A percentile compares a stretch with the other conserved stretches of the same genome.
Conservation (phyloP, 2,888 invertebrate species). For the Pegoplata infirma region DNA sequence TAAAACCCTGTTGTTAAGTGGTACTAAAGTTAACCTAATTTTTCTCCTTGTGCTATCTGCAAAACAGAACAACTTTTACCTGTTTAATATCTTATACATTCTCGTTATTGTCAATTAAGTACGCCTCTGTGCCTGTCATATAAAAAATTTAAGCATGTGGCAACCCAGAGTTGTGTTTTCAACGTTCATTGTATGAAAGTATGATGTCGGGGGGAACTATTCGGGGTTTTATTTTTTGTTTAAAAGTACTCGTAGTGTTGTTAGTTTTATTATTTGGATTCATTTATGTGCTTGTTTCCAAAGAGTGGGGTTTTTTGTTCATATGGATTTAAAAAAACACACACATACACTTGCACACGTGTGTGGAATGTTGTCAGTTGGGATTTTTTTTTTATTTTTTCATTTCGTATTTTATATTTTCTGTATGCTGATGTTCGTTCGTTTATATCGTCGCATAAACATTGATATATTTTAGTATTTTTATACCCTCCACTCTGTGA, state of each 20-base stretch:
- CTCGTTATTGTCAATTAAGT: background rate
- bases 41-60: too few species aligned
- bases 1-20: too few species aligned
- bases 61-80: too few species aligned
- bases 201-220: constrained; percentile 46
- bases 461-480: constrained; percentile 14
- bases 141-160: constrained; percentile 30
- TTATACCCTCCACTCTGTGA: too few species aligned
- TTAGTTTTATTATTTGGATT: constrained; percentile 58
- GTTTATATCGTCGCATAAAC: constrained; percentile 54
- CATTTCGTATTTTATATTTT: constrained; percentile 50
- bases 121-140: constrained; percentile 21
- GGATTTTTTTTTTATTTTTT: constrained; percentile 66
- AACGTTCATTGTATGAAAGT: constrained; percentile 1
- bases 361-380: constrained; percentile 73
- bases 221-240: constrained; percentile 33
- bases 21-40: too few species aligned
- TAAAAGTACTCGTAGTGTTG: constrained; percentile 42
- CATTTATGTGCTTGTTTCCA: constrained; percentile 56
- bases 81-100: too few species aligned
- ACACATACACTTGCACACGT: constrained; percentile 58
- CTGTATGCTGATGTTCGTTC: constrained; percentile 53
- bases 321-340: constrained; percentile 44
- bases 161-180: constrained; percentile 42
- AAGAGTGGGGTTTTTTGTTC: constrained; percentile 59